Conservation (phyloP, 2,797 vertebrate genomes). For the Phoxinus dragarum region DNA sequence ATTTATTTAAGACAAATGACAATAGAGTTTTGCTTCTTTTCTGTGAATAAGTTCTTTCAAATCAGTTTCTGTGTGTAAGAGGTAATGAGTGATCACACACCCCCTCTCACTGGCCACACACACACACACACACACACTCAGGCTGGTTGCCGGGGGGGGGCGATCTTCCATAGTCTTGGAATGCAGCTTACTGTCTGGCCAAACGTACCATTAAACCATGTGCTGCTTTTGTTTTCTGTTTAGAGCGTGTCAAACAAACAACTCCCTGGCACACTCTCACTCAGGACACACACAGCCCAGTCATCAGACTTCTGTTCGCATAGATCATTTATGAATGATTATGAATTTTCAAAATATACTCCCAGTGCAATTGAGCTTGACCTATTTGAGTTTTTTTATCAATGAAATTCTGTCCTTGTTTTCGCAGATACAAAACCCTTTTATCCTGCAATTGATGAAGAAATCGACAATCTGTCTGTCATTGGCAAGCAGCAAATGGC, state of each 20-base stretch:
- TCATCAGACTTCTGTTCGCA: neutral
- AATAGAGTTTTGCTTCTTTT: neutral
- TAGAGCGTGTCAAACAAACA: conserved; percentile 74
- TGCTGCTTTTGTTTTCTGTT: conserved; percentile 72
- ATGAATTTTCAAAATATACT: neutral
- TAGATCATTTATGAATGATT: neutral
- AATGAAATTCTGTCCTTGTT: conserved; percentile 12
- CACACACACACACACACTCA: conserved; percentile 67
- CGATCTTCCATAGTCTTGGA: conserved; percentile 65
- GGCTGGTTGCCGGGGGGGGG: conserved; percentile 71
- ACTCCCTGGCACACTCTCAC: conserved; percentile 72
- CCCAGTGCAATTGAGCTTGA: neutral
- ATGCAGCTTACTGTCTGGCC: conserved; percentile 78
- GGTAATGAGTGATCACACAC: neutral
- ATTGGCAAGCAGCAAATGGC: conserved; percentile 76
- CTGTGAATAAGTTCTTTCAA: neutral
- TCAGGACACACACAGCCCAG: conserved; percentile 43
- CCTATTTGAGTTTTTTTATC: neutral
- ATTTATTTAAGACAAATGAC: neutral
- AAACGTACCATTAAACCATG: conserved; percentile 73
- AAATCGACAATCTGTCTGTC: conserved; percentile 86
- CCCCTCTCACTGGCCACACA: conserved; percentile 73
- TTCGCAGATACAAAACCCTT: conserved; percentile 51
- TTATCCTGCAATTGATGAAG: conserved; percentile 79
- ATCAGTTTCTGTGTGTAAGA: neutral